Conservation (phyloP, 2,888 invertebrate genomes). For the Elegia similella region DNA sequence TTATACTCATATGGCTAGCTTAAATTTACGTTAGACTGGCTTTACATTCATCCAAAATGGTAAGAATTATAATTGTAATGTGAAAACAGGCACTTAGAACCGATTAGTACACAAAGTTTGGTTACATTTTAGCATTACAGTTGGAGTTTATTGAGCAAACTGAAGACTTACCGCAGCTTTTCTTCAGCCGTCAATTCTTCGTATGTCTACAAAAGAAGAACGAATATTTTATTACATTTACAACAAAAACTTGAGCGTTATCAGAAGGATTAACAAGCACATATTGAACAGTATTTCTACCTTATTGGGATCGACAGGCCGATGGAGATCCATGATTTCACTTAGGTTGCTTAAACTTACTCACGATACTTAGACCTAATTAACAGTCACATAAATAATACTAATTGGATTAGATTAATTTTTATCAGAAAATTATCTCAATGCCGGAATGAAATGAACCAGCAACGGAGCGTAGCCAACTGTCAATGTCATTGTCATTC, state of each 20-base stretch:
- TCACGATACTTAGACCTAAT: background rate
- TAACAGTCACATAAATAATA: constrained; percentile 1
- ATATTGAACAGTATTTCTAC: constrained; percentile 37
- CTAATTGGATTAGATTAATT: constrained; percentile 2
- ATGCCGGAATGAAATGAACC: background rate
- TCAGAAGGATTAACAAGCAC: constrained; percentile 5
- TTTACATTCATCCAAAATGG: no score
- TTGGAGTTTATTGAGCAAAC: background rate
- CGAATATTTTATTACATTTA: constrained; percentile 19
- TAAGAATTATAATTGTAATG: background rate
- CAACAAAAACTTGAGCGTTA: constrained; percentile 3
- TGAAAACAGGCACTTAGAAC: background rate
- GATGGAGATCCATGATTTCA: constrained; percentile 70
- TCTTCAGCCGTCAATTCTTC: constrained; percentile 89
- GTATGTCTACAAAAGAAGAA: constrained; percentile 82
- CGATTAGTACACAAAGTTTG: background rate
- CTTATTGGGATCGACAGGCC: constrained; percentile 75
- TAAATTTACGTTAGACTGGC: no score
- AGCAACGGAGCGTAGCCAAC: background rate
- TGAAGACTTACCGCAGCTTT: constrained; percentile 84
- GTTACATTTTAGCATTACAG: background rate
- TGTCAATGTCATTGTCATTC: constrained; percentile 3
- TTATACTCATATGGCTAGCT: no score
- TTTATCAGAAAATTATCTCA: constrained; percentile 3
- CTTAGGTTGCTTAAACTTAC: background rate